These are phyloP conservation scores for Iphiclides podalirius DNA, from an alignment of 2,888 invertebrate species.

Conservation along the genomic window DNA sequence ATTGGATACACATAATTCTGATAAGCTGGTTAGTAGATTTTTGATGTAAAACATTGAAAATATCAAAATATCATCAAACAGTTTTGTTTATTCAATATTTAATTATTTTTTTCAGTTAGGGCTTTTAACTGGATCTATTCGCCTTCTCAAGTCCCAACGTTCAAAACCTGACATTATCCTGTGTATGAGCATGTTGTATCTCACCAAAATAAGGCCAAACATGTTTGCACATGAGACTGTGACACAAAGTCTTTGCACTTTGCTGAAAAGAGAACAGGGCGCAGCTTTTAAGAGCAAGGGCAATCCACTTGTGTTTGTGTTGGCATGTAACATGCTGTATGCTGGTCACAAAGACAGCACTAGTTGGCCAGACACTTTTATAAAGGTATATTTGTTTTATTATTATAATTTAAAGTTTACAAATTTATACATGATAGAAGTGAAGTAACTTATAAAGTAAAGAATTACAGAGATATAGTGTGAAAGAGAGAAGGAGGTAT, in stretches of 20 bases:
- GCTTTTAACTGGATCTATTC: conserved; percentile 93
- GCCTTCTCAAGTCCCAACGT: conserved; percentile 86
- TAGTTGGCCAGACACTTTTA: conserved; percentile 95
- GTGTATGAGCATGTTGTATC: conserved; percentile 88
- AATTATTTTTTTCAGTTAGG: conserved; percentile 76
- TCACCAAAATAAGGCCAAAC: conserved; percentile 89
- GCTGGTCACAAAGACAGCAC: conserved; percentile 89
- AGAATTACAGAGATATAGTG: no score
- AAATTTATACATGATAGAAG: no score
- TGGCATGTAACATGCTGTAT: conserved; percentile 91
- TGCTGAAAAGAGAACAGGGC: conserved; percentile 89
- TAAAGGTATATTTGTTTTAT: conserved; percentile 89
- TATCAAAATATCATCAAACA: no score
- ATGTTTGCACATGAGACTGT: conserved; percentile 88
- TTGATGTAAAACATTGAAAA: no score
- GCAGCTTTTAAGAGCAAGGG: conserved; percentile 87
- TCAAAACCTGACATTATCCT: conserved; percentile 91
- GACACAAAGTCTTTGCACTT: conserved; percentile 88
- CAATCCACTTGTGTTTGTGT: conserved; percentile 88
- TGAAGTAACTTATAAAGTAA: no score
- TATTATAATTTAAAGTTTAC: no score
- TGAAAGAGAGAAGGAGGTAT: no score
- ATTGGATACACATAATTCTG: conserved; percentile 88
- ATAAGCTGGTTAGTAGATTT: conserved; percentile 82
- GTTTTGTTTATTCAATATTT: no score